Evolutionary conservation across 2,113 vertebrate genomes (phyloP).

Genomic region (Alaudala cheleensis): DNA sequence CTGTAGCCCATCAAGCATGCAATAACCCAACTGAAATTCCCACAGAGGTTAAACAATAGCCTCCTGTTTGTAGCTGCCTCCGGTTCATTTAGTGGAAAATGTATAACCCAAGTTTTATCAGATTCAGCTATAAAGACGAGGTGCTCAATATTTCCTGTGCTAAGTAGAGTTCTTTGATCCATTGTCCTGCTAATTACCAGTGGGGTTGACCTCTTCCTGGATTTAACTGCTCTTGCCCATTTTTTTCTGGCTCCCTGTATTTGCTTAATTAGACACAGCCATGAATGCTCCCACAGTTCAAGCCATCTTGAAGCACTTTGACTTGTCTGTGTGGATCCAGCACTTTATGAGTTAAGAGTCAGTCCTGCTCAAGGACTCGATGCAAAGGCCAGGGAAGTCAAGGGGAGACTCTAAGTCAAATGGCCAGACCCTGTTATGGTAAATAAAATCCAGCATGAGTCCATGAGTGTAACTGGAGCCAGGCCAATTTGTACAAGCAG

Average conservation of each 20-base stretch:
- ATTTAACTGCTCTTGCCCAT: slow-evolving; percentile 36
- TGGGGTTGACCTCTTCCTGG: slow-evolving; percentile 35
- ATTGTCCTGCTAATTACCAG: slow-evolving; percentile 52
- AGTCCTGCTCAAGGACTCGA: neutral
- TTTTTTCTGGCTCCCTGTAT: slow-evolving; percentile 45
- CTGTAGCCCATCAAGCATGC: slow-evolving; percentile 38
- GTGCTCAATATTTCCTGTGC: slow-evolving; percentile 57
- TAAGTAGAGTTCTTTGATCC: slow-evolving; percentile 62
- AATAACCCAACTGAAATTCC: slow-evolving; percentile 16
- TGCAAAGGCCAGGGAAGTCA: neutral
- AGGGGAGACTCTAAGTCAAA: neutral
- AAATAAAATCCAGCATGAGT: neutral
- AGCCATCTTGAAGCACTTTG: neutral
- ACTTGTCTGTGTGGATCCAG: neutral
- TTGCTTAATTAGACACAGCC: slow-evolving; percentile 59
- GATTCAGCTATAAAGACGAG: slow-evolving; percentile 43
- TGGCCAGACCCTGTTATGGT: neutral
- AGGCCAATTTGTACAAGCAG: neutral
- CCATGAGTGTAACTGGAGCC: neutral
- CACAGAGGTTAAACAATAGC: slow-evolving; percentile 39
- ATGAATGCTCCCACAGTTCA: slow-evolving; percentile 46
- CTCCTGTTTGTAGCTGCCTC: slow-evolving; percentile 51
- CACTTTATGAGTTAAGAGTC: neutral
- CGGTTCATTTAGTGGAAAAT: slow-evolving; percentile 60
- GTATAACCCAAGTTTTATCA: slow-evolving; percentile 61